phyloP scores from a whole-genome alignment of 2,797 vertebrate genomes.

The Fistularia tabacaria region DNA sequence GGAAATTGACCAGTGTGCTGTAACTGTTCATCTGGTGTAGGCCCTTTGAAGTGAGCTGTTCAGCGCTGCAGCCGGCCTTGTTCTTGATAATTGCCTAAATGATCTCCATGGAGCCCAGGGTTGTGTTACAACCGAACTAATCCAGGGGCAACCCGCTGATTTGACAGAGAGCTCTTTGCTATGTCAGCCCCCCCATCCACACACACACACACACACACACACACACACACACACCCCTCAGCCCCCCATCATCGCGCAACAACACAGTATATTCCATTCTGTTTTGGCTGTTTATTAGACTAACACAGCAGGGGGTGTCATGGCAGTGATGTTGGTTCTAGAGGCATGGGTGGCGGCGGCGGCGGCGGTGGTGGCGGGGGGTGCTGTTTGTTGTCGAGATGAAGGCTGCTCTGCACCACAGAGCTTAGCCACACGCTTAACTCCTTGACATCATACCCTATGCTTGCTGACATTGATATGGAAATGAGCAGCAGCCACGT shows the following conservation, averaged over 20 bases:
- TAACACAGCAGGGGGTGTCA: conserved; percentile 60
- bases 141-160: conserved; percentile 78
- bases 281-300: conserved; percentile 74
- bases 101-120: conserved; percentile 77
- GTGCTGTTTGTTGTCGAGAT: conserved; percentile 73
- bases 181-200: conserved; percentile 31
- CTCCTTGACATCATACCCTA: conserved; percentile 63
- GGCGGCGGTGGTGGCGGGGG: conserved; percentile 8
- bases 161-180: conserved; percentile 72
- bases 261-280: conserved; percentile 69
- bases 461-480: conserved; percentile 72
- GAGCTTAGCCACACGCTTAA: conserved; percentile 74
- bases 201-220: conserved; percentile 9
- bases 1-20: conserved; percentile 83
- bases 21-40: conserved; percentile 76
- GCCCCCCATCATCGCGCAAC: conserved; percentile 21
- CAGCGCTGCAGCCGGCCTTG: conserved; percentile 75
- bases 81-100: conserved; percentile 88
- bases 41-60: conserved; percentile 82
- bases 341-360: conserved; percentile 5
- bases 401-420: conserved; percentile 60
- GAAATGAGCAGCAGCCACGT: conserved; percentile 63
- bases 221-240: conserved; percentile 15
- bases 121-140: conserved; percentile 78
- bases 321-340: conserved; percentile 50